Conservation (phyloP, 2,888 invertebrate species). For the Cerceris rybyensis region DNA sequence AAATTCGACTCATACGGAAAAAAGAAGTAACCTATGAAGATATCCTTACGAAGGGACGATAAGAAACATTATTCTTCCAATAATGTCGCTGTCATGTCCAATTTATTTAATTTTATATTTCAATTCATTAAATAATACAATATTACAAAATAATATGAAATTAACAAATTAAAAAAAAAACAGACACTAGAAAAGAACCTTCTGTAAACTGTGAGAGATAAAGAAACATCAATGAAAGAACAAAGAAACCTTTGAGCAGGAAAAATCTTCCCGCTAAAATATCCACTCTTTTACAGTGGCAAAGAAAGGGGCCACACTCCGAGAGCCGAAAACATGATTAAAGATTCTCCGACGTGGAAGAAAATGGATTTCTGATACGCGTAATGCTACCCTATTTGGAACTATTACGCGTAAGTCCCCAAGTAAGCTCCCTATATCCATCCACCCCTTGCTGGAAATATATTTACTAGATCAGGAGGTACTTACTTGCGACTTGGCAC, state of each 20-base stretch:
- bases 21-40: too few relatives aligned
- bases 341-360: constrained; percentile 74
- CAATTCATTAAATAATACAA: too few relatives aligned
- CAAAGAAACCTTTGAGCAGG: constrained; percentile 3
- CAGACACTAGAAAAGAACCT: background rate
- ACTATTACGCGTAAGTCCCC: constrained; percentile 77
- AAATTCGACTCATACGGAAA: too few relatives aligned
- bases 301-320: constrained; percentile 49
- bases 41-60: too few relatives aligned
- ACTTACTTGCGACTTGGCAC: constrained; percentile 60
- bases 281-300: constrained; percentile 37
- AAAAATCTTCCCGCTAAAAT: constrained; percentile 45
- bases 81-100: too few relatives aligned
- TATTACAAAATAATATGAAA: too few relatives aligned
- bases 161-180: too few relatives aligned
- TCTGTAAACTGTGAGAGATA: background rate
- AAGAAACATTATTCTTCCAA: too few relatives aligned
- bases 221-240: background rate
- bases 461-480: constrained; percentile 71
- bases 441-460: constrained; percentile 67
- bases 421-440: constrained; percentile 74
- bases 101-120: too few relatives aligned
- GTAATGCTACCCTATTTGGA: constrained; percentile 79
- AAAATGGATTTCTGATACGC: constrained; percentile 80
- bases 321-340: constrained; percentile 77